Evolutionary conservation across 2,113 vertebrate species (phyloP), one percentile per base, ranked within the genome.

Genomic region (Riparia riparia): DNA sequence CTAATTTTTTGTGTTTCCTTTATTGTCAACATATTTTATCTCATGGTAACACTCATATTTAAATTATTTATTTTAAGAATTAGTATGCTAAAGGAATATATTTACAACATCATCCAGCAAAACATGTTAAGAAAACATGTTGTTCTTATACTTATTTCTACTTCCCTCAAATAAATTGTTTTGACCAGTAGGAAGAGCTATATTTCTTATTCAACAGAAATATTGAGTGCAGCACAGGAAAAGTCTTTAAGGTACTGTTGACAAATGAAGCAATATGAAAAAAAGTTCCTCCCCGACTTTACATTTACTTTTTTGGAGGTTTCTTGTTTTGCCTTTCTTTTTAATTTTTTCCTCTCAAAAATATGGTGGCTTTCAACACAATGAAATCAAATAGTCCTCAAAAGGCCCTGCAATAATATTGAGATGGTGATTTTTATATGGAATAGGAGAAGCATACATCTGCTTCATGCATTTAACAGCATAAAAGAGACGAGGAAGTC

Each of bases 251-350:
- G 25, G 16, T 51, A 39, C 10, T 49, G 7, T 24, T 54, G 17
- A 54, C 6, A 79, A 90, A 82, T 65, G 21, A 81, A 73, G 4
- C 4, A 37, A 64, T 47, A 60, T n/a, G 7, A 15, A 77, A 58
- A 92, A 71, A 15, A 8, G 9, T 57, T 39, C 69, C 5, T 77
- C 10, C 13, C 1, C 0, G 0, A 6, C 7, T 58, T 90, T 82
- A 18, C 8, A 60, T 66, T 64, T 79, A 74, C 1, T 88, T 5
- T 56, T 72, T 47, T 12, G 2, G 12, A 29, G 7, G 4, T 29
- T 53, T 54, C 8, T 44, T 57, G 1, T 16, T 34, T 68, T 21
- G 5, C 0, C 24, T 9, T 28, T 25, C 2, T 37, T 14, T 7
- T 42, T 29, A 2, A 64, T 41, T 28, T 34, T 5, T 6, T 17